These are phyloP conservation scores for Lithophane leautieri DNA, from an alignment of 2,888 invertebrate genomes.

Conservation along the genomic window DNA sequence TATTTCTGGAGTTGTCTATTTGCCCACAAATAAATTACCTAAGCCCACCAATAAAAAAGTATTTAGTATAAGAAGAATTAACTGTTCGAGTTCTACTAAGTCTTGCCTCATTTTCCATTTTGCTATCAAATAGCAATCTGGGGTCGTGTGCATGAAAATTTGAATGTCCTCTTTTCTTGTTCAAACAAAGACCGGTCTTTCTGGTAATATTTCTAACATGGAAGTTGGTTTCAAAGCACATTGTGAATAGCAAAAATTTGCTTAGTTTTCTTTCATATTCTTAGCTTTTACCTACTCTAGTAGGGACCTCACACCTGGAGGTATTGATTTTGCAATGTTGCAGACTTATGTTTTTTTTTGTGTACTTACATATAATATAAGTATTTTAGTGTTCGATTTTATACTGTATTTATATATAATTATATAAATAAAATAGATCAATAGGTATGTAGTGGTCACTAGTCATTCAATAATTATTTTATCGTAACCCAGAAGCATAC, in stretches of 20 bases:
- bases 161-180: slow-evolving; percentile 13
- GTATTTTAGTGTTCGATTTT: too few species aligned
- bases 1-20: too few species aligned
- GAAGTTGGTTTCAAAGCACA: slow-evolving; percentile 32
- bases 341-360: background rate
- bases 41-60: too few species aligned
- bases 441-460: background rate
- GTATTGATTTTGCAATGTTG: background rate
- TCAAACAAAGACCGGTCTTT: slow-evolving; percentile 22
- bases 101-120: slow-evolving; percentile 3
- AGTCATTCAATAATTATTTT: background rate
- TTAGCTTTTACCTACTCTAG: background rate
- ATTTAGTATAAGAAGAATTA: background rate
- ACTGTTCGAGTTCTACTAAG: background rate
- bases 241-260: slow-evolving; percentile 16
- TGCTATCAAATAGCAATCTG: background rate
- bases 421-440: too few species aligned
- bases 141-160: slow-evolving; percentile 4
- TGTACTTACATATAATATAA: too few species aligned
- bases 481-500: background rate
- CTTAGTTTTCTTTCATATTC: slow-evolving; percentile 20
- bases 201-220: slow-evolving; percentile 12
- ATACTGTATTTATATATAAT: too few species aligned
- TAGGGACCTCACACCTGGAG: background rate
- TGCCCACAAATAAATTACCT: too few species aligned